A percentile compares a stretch with the other conserved stretches of the same genome.
phyloP scores from a whole-genome alignment of 2,113 vertebrate genomes.

The Sitta europaea region DNA sequence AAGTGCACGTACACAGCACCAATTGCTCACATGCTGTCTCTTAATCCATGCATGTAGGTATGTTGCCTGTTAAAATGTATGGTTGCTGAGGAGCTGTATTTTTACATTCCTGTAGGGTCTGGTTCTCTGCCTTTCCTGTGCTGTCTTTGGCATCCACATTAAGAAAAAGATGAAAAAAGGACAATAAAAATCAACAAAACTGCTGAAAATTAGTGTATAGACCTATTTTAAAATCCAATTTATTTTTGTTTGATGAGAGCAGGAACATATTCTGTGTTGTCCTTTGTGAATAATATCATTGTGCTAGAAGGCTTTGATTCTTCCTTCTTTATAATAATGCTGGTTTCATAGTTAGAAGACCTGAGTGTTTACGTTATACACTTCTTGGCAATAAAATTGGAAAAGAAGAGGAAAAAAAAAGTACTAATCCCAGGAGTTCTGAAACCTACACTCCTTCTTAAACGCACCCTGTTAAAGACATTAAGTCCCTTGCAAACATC shows the following conservation, averaged over 20 bases:
- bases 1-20: neutral
- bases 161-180: conserved; percentile 20
- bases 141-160: conserved; percentile 37
- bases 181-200: neutral
- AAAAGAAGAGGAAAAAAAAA: conserved; percentile 46
- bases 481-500: conserved; percentile 72
- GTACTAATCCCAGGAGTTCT: conserved; percentile 63
- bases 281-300: conserved; percentile 43
- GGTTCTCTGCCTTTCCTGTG: conserved; percentile 18
- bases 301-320: neutral
- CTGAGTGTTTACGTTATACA: conserved; percentile 40
- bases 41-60: neutral
- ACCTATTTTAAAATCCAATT: conserved; percentile 1
- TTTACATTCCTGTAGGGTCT: conserved; percentile 13
- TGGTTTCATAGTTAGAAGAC: conserved; percentile 22
- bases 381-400: conserved; percentile 63
- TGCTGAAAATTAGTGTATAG: neutral
- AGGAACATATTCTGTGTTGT: neutral
- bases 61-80: neutral
- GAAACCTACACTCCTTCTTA: conserved; percentile 64
- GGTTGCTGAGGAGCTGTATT: neutral
- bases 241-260: conserved; percentile 1
- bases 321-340: neutral
- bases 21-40: neutral
- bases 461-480: conserved; percentile 70